Base-by-base conservation (phyloP, 30 jellyfish, hydroid and myxozoan genomes). In the Catostylus mosaicus region DNA sequence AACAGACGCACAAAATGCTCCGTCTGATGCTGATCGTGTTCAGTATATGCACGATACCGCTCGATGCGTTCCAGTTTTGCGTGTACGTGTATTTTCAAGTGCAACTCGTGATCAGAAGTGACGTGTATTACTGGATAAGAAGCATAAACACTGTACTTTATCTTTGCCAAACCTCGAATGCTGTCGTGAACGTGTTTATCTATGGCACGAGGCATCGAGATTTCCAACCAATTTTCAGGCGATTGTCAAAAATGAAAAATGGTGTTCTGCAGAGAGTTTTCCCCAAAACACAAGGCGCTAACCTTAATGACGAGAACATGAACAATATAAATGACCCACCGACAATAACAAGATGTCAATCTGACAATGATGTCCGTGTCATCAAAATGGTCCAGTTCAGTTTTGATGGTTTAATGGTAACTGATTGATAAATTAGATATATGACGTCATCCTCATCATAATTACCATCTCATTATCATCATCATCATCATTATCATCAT, bases 161-260 rank as follows among this genome's bases (percentile, higher is more conserved):
- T 32, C 68, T 87, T 22, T 36, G 69, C 30, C 96, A 87, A 51
- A 70, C 76, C 36, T 77, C 88, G n/a, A 77, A 77, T 56, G 79
- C 89, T 7, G 91, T 77, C 48, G 96, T 77, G n/a, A 87, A 87
- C 54, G 85, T 87, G 64, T 87, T 87, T 46, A 87, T 87, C 45
- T 87, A 87, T 36, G 79, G 87, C 23, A 72, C 79, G 34, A 47
- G 79, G 65, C 91, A 87, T 43, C 68, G 82, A 8, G 74, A 32
- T 75, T 87, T 87, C 75, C 22, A 56, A 1, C 73, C 63, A 29
- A 48, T 75, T 29, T 30, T 75, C 30, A n/a, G 73, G 43, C 57
- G 64, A 30, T 12, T 75, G 9, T 59, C 71, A 6, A 27, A 23
- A 18, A 22, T 59, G 37, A 23, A 18, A 24, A 59, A 5, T 6